A percentile compares a stretch with the other conserved stretches of the same genome.
Conservation (phyloP, 1,140 invertebrate species). For the Pristionchus pacificus region DNA sequence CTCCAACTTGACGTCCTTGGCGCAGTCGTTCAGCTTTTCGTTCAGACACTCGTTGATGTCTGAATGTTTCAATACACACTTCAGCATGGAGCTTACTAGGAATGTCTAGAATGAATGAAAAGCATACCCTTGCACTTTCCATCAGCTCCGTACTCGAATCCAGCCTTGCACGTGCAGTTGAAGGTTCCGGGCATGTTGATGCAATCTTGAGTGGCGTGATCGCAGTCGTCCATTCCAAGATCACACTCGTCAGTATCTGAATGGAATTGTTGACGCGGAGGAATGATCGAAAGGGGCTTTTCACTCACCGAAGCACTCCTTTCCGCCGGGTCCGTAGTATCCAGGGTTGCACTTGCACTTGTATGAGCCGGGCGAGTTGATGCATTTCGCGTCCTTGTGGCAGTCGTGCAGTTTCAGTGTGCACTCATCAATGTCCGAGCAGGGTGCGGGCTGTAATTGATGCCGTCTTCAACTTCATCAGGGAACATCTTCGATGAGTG, state of each 20-base stretch:
- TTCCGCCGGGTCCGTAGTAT: slow-evolving; percentile 15
- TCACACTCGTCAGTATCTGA: neutral
- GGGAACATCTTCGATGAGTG: no score
- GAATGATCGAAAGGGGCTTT: neutral
- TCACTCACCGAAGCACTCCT: slow-evolving; percentile 12
- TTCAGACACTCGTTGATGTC: neutral
- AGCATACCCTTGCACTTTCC: neutral
- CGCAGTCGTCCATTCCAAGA: neutral
- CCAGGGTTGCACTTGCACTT: slow-evolving; percentile 42
- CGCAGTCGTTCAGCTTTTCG: neutral
- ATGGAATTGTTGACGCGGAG: neutral
- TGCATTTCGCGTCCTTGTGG: slow-evolving; percentile 47
- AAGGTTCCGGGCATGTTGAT: neutral
- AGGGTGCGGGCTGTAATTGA: slow-evolving; percentile 10
- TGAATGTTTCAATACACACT: neutral
- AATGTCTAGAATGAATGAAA: no score
- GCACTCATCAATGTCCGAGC: slow-evolving; percentile 41
- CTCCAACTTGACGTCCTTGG: neutral
- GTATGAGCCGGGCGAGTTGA: slow-evolving; percentile 47
- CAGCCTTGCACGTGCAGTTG: neutral
- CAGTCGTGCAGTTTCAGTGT: slow-evolving; percentile 37
- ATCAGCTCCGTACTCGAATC: neutral
- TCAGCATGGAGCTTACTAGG: no score
- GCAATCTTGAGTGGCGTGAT: neutral
- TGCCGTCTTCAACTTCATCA: slow-evolving; percentile 29